Evolutionary conservation across 2,113 vertebrate genomes (phyloP), one percentile per base, ranked within the genome.

Genomic region (Neotoma lepida): DNA sequence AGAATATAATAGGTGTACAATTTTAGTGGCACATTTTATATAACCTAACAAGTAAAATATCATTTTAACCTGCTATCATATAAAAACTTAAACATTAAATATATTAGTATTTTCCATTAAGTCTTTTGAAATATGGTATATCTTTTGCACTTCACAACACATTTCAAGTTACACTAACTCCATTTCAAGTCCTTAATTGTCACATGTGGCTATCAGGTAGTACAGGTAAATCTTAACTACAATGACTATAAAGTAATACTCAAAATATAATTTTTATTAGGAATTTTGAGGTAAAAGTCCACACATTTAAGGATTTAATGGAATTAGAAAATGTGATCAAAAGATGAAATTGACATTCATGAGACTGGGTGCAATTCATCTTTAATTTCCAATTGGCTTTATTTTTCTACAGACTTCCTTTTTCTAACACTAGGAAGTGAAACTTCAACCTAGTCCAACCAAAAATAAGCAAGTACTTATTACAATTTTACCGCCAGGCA

Each of bases 381-480:
- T 95, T 86, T 41, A 94, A 95, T 95, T 94, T 95, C 85, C 84
- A 56, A 33, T n/a, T 63, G 56, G 33, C 44, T 92, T 96, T 95
- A 91, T 61, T 96, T 70, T 96, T 85, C 49, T 49, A 92, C 18
- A 88, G 64, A 76, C 56, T 96, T 95, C 84, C 89, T 94, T 94
- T 86, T 92, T 71, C 77, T 63, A 94, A 90, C 88, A 92, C 44
- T 61, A 91, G 90, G 92, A 97, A 95, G 92, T 90, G 76, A 96
- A 97, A 96, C 80, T 86, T 94, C 70, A 96, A 76, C 13, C 3
- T 14, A 78, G 33, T 88, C n/a, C 71, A 80, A 91, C 44, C 49
- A 96, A 97, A 95, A 93, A 39, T 93, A 91, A 94, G 28, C 46
- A 93, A 94, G 20, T 61, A 88, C n/a, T 96, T 91, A 88, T 84